Evolutionary conservation across 2,113 vertebrate genomes (phyloP), one percentile per base, ranked within the genome.

Genomic region (Cyprinus carpio): DNA sequence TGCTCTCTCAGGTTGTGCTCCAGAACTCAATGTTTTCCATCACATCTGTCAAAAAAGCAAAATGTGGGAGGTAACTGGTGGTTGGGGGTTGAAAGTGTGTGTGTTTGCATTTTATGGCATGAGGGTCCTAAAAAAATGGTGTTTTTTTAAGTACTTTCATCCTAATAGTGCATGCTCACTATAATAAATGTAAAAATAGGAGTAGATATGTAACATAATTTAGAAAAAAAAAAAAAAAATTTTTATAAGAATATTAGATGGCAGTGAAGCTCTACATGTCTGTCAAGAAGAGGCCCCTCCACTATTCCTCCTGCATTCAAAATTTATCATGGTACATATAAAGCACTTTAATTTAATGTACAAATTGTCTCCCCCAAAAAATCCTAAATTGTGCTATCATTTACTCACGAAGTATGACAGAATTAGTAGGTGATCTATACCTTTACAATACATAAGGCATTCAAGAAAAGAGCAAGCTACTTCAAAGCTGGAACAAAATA

Each of bases 11-110:
- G 87, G 85, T 88, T 88, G 51, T 78, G 82, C 87, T 90, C 81
- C 65, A 29, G 72, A 65, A 87, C 87, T 75, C 78, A 62, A 65
- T 77, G 77, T 90, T 86, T 89, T 91, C 87, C 90, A 91, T 93
- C 91, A 90, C 86, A 87, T 79, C 86, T 88, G 88, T 90, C 89
- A 89, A 85, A 84, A 6, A 81, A 74, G 84, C 58, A 82, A 65
- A 82, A 82, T 75, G 80, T n/a, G 20, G 77, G 77, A 83, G 86
- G 82, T 56, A 54, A 64, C 25, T 46, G 29, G 46, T 82, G 65
- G 49, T n/a, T 75, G 16, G 46, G 12, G 4, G 65, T 43, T 9
- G 58, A 71, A 23, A 82, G 27, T 1, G 40, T 79, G 29, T 69
- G 23, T 60, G 75, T 72, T 31, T 67, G n/a, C 49, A 49, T 65